Evolutionary conservation across 2,888 invertebrate species (phyloP).

Genomic region (Caenorhabditis sp.): DNA sequence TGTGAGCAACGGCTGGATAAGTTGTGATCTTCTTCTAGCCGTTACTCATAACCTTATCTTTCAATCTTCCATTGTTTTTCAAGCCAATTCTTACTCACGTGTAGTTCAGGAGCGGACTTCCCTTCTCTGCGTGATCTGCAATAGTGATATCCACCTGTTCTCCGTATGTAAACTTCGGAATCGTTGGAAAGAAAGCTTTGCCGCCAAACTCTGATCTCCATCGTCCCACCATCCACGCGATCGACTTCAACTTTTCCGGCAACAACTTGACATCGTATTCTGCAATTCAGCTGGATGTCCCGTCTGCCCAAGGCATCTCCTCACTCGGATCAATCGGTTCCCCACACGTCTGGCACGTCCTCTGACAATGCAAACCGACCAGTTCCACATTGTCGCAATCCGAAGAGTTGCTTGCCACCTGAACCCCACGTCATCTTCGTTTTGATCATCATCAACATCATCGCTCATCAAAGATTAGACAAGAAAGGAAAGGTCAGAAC

Average conservation of each 20-base stretch:
- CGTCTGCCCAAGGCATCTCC: not conserved
- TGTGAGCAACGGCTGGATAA: too few relatives aligned
- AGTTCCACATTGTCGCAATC: conserved; percentile 70
- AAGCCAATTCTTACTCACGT: conserved; percentile 69
- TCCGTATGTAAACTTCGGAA: conserved; percentile 83
- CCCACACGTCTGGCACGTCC: conserved; percentile 75
- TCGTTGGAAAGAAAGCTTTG: conserved; percentile 83
- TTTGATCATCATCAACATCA: conserved; percentile 7
- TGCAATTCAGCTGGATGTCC: conserved; percentile 28
- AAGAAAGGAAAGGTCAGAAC: conserved; percentile 7
- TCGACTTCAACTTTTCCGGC: conserved; percentile 72
- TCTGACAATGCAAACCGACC: conserved; percentile 71
- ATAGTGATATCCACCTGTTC: conserved; percentile 81
- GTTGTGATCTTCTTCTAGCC: too few relatives aligned
- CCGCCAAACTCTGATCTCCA: conserved; percentile 83
- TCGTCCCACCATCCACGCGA: conserved; percentile 82
- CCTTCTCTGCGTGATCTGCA: conserved; percentile 60
- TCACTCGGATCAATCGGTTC: conserved; percentile 68
- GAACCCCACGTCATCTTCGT: conserved; percentile 6
- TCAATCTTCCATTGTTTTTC: too few relatives aligned
- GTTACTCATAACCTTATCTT: too few relatives aligned
- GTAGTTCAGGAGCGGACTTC: conserved; percentile 77
- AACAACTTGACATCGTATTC: conserved; percentile 79
- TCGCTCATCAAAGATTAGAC: too few relatives aligned
- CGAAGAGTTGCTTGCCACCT: conserved; percentile 69